Percentiles rank a stretch among this genome's conserved stretches.
Conservation (phyloP, 2,113 vertebrate genomes). For the Melierax canorus region DNA sequence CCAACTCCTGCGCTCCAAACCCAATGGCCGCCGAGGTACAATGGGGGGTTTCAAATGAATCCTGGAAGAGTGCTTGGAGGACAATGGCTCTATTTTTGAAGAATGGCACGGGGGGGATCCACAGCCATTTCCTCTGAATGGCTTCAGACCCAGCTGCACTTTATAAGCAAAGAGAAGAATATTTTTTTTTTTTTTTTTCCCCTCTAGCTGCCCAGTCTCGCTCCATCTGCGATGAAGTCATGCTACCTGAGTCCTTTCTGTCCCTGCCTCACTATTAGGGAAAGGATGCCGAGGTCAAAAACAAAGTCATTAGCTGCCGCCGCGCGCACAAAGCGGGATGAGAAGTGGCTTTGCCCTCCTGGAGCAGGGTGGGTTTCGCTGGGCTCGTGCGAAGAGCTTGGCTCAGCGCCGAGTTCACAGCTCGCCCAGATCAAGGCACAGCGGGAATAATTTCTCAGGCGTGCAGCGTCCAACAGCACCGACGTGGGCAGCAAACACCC, state of each 20-base stretch:
- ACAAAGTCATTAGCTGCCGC: not conserved
- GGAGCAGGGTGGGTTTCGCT: accelerated
- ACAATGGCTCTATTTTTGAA: slow-evolving; percentile 1
- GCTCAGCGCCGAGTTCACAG: not conserved
- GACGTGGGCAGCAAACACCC: not conserved
- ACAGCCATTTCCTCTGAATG: not conserved
- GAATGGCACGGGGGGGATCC: not conserved
- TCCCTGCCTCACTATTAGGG: not conserved
- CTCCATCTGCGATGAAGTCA: not conserved
- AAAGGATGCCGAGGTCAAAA: not conserved
- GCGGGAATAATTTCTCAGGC: not conserved
- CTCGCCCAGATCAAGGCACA: not conserved
- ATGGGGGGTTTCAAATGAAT: not conserved
- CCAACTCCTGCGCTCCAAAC: not conserved
- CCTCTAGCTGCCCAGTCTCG: not conserved
- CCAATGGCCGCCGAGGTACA: not conserved
- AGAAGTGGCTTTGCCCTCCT: not conserved
- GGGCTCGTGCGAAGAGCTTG: not conserved
- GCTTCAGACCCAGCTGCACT: slow-evolving; percentile 4
- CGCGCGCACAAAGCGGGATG: not conserved
- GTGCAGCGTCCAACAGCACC: accelerated
- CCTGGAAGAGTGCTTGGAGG: not conserved
- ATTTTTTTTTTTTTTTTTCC: not conserved
- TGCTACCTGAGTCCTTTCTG: not conserved
- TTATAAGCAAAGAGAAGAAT: not conserved